Evolutionary conservation across 2,113 vertebrate species (phyloP), one percentile per base, ranked within the genome.

Genomic region (Calidris pygmaea): DNA sequence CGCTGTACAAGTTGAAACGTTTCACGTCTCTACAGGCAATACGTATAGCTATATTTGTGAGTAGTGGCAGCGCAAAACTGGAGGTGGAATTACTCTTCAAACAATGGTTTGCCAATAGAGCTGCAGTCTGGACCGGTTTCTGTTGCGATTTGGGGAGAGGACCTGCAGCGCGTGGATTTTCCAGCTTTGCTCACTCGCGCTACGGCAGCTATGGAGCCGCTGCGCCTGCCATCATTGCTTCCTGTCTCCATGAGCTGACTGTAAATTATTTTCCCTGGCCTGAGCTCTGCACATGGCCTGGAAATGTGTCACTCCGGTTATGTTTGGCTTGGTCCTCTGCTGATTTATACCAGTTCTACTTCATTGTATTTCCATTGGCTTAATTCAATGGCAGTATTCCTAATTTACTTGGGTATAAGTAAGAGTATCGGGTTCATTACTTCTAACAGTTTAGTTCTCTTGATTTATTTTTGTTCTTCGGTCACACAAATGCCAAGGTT

Each of bases 201-300:
- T 67, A 10, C 74, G 55, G 76, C 89, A 72, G 89, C 87, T 37
- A 55, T 76, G 85, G 88, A 96, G 85, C 85, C 7, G 34, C 41
- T 75, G 89, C 7, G 65, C 71, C 77, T 95, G 86, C 95, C 85
- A 72, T 95, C 92, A 68, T 58, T 30, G 89, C 95, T 93, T 95
- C 88, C 93, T 87, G 68, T 71, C 94, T 89, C 90, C 87, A 78
- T 80, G 92, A 94, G 89, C 90, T 74, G 95, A 75, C 90, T 95
- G 76, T 91, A 74, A 95, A 92, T 95, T 92, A 62, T 95, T 94
- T 95, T 95, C 85, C 59, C 85, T 75, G 86, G 63, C 74, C 90
- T 93, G 68, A 95, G 90, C 56, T 92, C 88, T 85, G 88, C 80
- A 68, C 66, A 47, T 77, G 87, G 93, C 58, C 81, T 81, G 73